Evolutionary conservation across 2,888 invertebrate species (phyloP).

Genomic region (Chamaedrilus cognettii): DNA sequence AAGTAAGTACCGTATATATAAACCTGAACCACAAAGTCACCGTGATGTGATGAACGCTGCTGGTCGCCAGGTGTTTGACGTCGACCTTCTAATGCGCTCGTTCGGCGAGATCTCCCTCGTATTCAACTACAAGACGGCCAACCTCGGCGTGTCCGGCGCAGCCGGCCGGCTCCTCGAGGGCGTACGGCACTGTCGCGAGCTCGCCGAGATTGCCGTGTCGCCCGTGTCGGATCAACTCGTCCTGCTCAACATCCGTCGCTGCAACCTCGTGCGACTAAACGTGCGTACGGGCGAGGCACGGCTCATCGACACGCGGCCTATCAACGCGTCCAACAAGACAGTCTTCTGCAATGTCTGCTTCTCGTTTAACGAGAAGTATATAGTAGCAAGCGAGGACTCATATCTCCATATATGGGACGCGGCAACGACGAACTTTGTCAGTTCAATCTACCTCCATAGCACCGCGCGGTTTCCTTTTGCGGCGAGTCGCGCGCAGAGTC

Average conservation of each 20-base stretch:
- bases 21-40: no score
- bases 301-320: slow-evolving; percentile 28
- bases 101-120: slow-evolving; percentile 27
- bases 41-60: no score
- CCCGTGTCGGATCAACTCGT: slow-evolving; percentile 21
- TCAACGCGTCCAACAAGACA: slow-evolving; percentile 28
- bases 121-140: slow-evolving; percentile 24
- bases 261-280: slow-evolving; percentile 33
- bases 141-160: slow-evolving; percentile 10
- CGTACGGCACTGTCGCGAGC: slow-evolving; percentile 26
- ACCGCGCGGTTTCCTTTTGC: slow-evolving; percentile 33
- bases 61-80: slow-evolving; percentile 33
- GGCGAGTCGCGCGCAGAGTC: slow-evolving; percentile 27
- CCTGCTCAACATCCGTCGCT: slow-evolving; percentile 34
- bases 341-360: slow-evolving; percentile 30
- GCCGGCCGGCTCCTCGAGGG: slow-evolving; percentile 22
- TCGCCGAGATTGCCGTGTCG: slow-evolving; percentile 33
- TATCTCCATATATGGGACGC: slow-evolving; percentile 35
- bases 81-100: slow-evolving; percentile 24
- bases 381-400: slow-evolving; percentile 31
- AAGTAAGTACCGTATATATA: no score
- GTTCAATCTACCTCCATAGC: slow-evolving; percentile 22
- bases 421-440: not conserved
- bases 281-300: slow-evolving; percentile 22
- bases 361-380: slow-evolving; percentile 26